Base-by-base conservation (phyloP, 2,113 vertebrate species). In the Sminthopsis crassicaudata region DNA sequence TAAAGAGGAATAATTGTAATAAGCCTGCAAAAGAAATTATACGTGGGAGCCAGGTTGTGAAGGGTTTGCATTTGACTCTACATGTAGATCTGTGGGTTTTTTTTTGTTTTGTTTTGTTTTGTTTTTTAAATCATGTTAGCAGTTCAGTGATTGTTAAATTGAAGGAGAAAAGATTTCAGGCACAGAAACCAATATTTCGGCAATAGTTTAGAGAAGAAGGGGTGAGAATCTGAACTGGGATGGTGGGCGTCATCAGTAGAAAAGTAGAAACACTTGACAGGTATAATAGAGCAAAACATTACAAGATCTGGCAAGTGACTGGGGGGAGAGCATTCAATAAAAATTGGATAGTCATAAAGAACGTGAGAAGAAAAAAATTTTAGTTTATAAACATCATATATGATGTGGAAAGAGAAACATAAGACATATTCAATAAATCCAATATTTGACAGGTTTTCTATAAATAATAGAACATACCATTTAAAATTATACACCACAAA, bases 361-460 rank as follows among this genome's bases (percentile, higher is more conserved):
- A 42, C 1, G n/a, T 36, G 30, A 42, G n/a, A 42, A 84, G 16
- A 84, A 84, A 84, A 84, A 42, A 42, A 42, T 42, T 76, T 76
- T 42, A 84, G 36, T 46, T 96, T 93, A 89, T 53, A 94, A 94
- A 90, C 91, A 51, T 26, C 94, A 25, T 76, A 54, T 11, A 92
- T 10, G 91, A 91, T 93, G 91, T n/a, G 36, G 8, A 89, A 16
- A 36, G 36, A 95, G 36, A 92, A 93, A 92, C 2, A 7, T 84
- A 96, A 91, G 2, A 42, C 94, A 88, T 2, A 2, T 53, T 60
- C 92, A 96, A 92, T 27, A 95, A 92, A 53, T 25, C 26, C 92
- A 67, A 16, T 67, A 67, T 42, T 22, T 84, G 14, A n/a, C 67
- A 84, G n/a, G 8, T 84, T 84, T 84, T 84, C n/a, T 22, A 6